Percentiles rank a stretch among this genome's conserved stretches.
phyloP scores from a whole-genome alignment of 2,797 vertebrate species.

The Mus caroli region DNA sequence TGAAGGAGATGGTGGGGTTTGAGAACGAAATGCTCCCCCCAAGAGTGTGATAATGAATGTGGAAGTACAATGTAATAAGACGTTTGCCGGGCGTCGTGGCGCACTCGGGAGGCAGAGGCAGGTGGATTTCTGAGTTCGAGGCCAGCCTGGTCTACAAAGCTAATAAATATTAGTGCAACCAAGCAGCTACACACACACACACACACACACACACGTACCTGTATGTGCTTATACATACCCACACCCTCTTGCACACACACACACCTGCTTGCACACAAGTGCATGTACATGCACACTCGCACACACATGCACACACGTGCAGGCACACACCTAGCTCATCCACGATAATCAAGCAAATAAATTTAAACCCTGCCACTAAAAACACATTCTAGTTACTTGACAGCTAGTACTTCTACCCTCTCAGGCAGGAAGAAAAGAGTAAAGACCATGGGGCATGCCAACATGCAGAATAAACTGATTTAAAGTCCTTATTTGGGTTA shows the following conservation, averaged over 20 bases:
- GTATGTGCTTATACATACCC: too few species aligned
- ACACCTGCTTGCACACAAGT: not conserved
- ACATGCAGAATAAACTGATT: not conserved
- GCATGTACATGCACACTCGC: too few species aligned
- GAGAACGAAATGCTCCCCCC: not conserved
- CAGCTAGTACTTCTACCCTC: not conserved
- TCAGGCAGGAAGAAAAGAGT: not conserved
- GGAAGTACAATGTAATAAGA: not conserved
- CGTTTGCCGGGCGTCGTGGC: not conserved
- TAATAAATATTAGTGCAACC: not conserved
- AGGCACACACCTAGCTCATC: not conserved
- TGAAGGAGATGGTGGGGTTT: not conserved
- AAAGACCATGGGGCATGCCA: not conserved
- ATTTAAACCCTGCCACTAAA: not conserved
- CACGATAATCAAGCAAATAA: not conserved
- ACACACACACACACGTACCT: not conserved
- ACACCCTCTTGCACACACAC: not conserved
- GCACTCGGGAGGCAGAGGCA: too few species aligned
- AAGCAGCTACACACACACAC: not conserved
- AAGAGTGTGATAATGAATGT: not conserved
- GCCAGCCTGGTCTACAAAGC: too few species aligned
- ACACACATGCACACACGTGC: too few species aligned
- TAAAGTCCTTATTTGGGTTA: not conserved
- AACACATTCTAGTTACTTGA: not conserved
- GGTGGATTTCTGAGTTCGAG: too few species aligned